These are phyloP conservation scores for Sternotherus odoratus DNA, from an alignment of 2,797 vertebrate species.

Conservation along the genomic window DNA sequence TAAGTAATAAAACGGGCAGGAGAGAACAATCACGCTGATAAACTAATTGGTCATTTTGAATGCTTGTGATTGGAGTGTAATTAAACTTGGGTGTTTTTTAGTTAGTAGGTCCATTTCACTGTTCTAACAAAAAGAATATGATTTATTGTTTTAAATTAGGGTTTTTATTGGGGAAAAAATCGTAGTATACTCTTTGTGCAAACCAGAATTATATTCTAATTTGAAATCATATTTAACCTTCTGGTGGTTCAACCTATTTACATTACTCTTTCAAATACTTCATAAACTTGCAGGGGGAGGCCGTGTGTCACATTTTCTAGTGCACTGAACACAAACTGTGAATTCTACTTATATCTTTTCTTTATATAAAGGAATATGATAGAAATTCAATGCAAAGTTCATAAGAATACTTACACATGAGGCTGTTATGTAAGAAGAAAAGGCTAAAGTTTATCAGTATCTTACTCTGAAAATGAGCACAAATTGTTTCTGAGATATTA, in stretches of 20 bases:
- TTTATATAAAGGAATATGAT: background rate
- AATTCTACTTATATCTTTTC: background rate
- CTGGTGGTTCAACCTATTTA: background rate
- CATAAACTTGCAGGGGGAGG: background rate
- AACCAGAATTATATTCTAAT: background rate
- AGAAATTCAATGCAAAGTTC: background rate
- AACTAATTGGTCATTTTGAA: background rate
- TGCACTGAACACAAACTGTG: background rate
- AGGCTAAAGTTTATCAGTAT: background rate
- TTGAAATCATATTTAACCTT: background rate
- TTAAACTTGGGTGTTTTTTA: background rate
- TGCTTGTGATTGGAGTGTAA: background rate
- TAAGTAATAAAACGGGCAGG: background rate
- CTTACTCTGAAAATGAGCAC: background rate
- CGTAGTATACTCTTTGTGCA: background rate
- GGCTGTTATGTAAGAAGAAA: background rate
- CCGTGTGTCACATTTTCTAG: background rate
- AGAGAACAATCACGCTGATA: background rate
- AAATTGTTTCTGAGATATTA: background rate
- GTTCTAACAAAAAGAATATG: background rate
- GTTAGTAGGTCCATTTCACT: background rate
- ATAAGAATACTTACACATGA: background rate
- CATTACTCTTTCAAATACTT: background rate
- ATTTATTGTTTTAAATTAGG: background rate
- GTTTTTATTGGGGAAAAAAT: background rate